Evolutionary conservation across 2,888 invertebrate genomes (phyloP), one percentile per base, ranked within the genome.

Genomic region (Craniophora ligustri): DNA sequence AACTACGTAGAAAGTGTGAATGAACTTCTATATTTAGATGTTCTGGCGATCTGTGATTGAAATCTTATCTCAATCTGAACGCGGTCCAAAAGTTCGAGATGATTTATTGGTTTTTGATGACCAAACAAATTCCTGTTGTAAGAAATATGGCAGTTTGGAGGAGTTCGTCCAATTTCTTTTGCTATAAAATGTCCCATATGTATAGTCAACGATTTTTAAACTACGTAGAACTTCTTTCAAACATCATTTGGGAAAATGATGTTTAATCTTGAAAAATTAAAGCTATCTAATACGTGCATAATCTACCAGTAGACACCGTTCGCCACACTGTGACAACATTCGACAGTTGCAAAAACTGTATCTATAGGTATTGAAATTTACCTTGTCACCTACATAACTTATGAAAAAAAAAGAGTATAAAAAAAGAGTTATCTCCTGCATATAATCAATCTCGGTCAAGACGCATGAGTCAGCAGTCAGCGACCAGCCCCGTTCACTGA

Each of bases 11-110:
- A 31, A 19, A 50, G 56, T 42, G 79, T 78, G 67, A 74, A 79
- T 74, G 78, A 79, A 72, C 78, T 72, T 48, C 68, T 79, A 78
- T 66, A 71, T 68, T 72, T 76, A 79, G 68, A 58, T 0, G 67
- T 41, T 30, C 41, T 36, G 44, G 40, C 31, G 36, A 58, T 60
- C 67, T 50, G 41, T 42, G 63, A 69, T 67, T 54, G 64, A 54
- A 62, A 66, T 61, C 48, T 60, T 39, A 64, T 56, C 53, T 35
- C 45, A 44, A 54, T 53, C 51, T 55, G 56, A 61, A 59, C 46
- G 2, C 7, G 1, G 36, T 56, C 57, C 57, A 60, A 63, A 36
- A 45, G n/a, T 48, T 34, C 35, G 30, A 8, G 14, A 36, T 61
- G 48, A 50, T 56, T 60, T 56, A 69, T 56, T 31, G 21, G 23